A percentile compares a stretch with the other conserved stretches of the same genome.
Evolutionary conservation across 2,888 invertebrate genomes (phyloP).

Genomic region (Rosalia funebris): DNA sequence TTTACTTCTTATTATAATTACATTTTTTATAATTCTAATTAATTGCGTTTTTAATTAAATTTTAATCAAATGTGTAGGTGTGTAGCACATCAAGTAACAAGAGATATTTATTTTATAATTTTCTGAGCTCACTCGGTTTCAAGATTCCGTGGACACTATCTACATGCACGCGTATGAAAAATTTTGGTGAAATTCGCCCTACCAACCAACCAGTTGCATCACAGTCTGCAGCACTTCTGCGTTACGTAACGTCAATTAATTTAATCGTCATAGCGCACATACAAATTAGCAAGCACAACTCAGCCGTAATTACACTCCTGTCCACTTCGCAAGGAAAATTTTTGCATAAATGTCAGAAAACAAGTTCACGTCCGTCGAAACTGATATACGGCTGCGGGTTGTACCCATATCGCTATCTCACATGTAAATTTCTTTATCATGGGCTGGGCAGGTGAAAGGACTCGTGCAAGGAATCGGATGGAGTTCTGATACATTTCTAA

Average conservation of each 20-base stretch:
- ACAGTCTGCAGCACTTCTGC: background rate
- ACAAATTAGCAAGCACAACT: constrained; percentile 24
- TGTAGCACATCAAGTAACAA: too few species aligned
- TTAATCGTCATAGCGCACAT: constrained; percentile 26
- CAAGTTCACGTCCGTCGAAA: constrained; percentile 38
- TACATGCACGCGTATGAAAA: too few species aligned
- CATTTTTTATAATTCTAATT: too few species aligned
- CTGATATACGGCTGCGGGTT: too few species aligned
- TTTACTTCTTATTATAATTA: too few species aligned
- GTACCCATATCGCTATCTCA: constrained; percentile 38
- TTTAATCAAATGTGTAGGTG: too few species aligned
- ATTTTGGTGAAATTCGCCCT: background rate
- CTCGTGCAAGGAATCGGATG: constrained; percentile 55
- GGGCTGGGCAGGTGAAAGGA: constrained; percentile 61
- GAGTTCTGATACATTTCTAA: constrained; percentile 61
- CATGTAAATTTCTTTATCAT: constrained; percentile 47
- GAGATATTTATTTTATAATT: too few species aligned
- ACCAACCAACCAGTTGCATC: background rate
- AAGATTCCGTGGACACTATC: too few species aligned
- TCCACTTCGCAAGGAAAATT: constrained; percentile 25
- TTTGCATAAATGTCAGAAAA: constrained; percentile 41
- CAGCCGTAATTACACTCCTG: constrained; percentile 23
- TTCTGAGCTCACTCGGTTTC: too few species aligned
- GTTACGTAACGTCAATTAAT: constrained; percentile 17
- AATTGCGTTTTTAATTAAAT: too few species aligned